Evolutionary conservation across 2,797 vertebrate species (phyloP).

Genomic region (Astyanax mexicanus): DNA sequence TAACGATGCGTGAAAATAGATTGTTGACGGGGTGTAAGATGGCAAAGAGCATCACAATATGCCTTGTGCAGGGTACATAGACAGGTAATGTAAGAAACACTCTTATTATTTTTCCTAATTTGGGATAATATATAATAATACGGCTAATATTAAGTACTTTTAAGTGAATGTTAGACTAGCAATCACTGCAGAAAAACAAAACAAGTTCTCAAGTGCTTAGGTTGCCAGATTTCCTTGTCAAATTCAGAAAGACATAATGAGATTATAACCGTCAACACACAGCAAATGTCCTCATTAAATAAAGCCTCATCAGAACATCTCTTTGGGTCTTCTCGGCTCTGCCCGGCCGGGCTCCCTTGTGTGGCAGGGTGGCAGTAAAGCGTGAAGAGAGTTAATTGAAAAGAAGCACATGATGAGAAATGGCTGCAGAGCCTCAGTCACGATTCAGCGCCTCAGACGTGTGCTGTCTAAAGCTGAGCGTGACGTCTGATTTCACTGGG

Average conservation of each 20-base stretch:
- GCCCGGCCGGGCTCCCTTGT: neutral
- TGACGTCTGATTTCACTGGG: slow-evolving; percentile 3
- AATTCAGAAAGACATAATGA: neutral
- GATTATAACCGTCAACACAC: slow-evolving; percentile 16
- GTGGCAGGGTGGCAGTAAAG: slow-evolving; percentile 3
- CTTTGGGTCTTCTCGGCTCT: neutral
- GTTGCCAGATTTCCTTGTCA: slow-evolving; percentile 12
- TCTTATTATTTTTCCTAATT: too few relatives aligned
- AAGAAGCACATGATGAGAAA: neutral
- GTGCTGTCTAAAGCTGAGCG: neutral
- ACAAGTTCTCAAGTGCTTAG: slow-evolving; percentile 7
- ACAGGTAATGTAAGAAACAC: too few relatives aligned
- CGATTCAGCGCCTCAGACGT: neutral
- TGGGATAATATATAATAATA: too few relatives aligned
- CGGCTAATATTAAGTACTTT: too few relatives aligned
- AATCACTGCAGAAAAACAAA: neutral
- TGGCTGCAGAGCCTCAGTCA: neutral
- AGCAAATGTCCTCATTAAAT: slow-evolving; percentile 31
- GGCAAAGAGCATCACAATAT: too few relatives aligned
- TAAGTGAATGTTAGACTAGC: neutral
- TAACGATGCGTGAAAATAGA: too few relatives aligned
- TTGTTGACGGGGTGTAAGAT: too few relatives aligned
- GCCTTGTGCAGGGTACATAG: too few relatives aligned
- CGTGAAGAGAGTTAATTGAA: slow-evolving; percentile 23
- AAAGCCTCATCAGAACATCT: slow-evolving; percentile 12